Percentiles rank a stretch among this genome's conserved stretches.
Evolutionary conservation across 2,888 invertebrate species (phyloP).

Genomic region (Papilio protenor): DNA sequence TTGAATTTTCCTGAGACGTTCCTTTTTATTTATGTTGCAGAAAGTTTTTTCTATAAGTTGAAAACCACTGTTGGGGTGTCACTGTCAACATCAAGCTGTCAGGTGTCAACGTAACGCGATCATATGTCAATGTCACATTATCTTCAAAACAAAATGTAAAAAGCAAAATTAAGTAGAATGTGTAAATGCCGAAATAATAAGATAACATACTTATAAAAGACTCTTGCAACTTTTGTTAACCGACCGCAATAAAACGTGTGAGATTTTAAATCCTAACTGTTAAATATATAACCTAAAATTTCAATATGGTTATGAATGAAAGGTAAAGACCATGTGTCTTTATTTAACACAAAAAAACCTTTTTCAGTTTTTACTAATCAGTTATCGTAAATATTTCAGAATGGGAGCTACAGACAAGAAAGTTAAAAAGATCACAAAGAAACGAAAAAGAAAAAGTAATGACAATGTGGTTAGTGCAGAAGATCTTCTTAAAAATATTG

Average conservation of each 20-base stretch:
- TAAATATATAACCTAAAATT: neutral
- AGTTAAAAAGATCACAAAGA: slow-evolving; percentile 14
- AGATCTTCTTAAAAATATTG: neutral
- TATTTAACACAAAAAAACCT: neutral
- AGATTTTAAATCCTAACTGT: neutral
- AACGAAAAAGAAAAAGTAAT: slow-evolving; percentile 34
- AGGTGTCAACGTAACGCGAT: neutral
- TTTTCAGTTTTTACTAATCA: neutral
- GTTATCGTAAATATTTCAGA: slow-evolving; percentile 16
- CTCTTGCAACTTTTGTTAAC: neutral
- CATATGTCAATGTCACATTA: slow-evolving; percentile 3
- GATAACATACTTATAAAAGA: neutral
- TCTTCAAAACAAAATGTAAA: neutral
- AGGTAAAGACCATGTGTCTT: slow-evolving; percentile 9
- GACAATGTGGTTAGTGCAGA: neutral
- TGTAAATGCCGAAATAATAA: neutral
- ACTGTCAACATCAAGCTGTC: neutral
- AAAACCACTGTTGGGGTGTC: no score
- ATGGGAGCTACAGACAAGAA: slow-evolving; percentile 27
- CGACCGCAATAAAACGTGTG: neutral
- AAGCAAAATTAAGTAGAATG: slow-evolving; percentile 2
- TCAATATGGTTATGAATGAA: slow-evolving; percentile 30
- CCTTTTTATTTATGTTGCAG: no score
- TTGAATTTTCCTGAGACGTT: no score
- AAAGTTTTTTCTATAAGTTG: no score